Evolutionary conservation across 2,113 vertebrate species (phyloP).

Genomic region (Heliornis fulica): DNA sequence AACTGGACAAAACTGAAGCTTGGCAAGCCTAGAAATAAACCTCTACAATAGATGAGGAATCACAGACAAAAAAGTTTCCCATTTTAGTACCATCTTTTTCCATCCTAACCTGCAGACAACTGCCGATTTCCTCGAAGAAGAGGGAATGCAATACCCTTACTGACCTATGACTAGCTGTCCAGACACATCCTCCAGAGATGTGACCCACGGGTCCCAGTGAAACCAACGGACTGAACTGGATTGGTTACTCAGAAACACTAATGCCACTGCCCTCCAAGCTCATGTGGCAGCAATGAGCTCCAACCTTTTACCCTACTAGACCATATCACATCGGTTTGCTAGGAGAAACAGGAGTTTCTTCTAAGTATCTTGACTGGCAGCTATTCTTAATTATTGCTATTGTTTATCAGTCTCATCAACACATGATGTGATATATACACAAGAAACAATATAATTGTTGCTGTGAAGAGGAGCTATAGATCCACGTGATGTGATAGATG

Average conservation of each 20-base stretch:
- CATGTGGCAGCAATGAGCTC: background rate
- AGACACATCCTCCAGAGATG: background rate
- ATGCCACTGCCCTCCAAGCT: background rate
- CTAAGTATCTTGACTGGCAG: background rate
- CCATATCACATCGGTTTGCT: fast-evolving
- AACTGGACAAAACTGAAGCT: background rate
- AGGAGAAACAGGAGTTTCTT: background rate
- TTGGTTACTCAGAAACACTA: background rate
- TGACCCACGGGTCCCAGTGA: background rate
- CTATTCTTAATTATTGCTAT: background rate
- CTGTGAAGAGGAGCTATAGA: background rate
- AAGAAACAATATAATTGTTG: background rate
- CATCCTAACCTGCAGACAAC: background rate
- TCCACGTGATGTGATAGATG: background rate
- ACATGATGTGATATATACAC: background rate
- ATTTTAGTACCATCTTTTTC: background rate
- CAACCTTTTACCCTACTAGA: background rate
- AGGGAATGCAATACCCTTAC: background rate
- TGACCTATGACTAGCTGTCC: background rate
- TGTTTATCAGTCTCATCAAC: background rate
- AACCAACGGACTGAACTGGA: fast-evolving
- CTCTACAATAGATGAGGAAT: background rate
- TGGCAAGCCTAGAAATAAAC: background rate
- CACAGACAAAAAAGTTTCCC: fast-evolving
- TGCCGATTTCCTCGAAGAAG: background rate